Evolutionary conservation across 1,140 invertebrate species (phyloP), one percentile per base, ranked within the genome.

Genomic region (Ericerus pela): DNA sequence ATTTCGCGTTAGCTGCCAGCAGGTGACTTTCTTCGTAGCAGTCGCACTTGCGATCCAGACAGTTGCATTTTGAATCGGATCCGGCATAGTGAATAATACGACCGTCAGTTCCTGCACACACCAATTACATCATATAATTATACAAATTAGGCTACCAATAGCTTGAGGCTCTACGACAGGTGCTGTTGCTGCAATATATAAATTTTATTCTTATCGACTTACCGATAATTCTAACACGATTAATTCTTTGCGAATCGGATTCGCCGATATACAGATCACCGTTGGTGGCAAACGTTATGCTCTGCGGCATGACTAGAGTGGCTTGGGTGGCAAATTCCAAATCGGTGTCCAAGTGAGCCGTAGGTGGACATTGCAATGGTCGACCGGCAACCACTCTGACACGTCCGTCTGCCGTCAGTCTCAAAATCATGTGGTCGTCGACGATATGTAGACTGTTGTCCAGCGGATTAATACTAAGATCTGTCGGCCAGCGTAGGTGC

Each of bases 211-310:
- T 53, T 57, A 51, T 26, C 2, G 6, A 62, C 63, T 60, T 59
- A 66, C 71, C 85, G 57, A 96, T 88, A 0, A 93, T 79, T 11
- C 91, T 74, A 0, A 98, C 81, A 28, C 85, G 75, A 66, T 96
- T 95, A n/a, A 95, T 93, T 60, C 90, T 76, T 66, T 96, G 90
- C 0, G 88, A 90, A 68, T 96, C 91, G 65, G 90, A 94, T 67
- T 96, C 93, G 0, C 93, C 90, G 5, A 96, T 86, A 65, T 85
- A 96, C 1, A 98, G 70, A 66, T 95, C 84, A n/a, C 94, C 94
- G 16, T 88, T 82, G 0, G 90, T 84, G n/a, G 86, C 87, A 65
- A 97, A 96, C 0, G 91, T 82, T 51, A 98, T 87, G 60, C 87
- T 90, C 65, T 94, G 88, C 0, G 93, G 91, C 79, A 89, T 88